Conservation (phyloP, 23 tunicate genomes). For the Halocynthia roretzi region DNA sequence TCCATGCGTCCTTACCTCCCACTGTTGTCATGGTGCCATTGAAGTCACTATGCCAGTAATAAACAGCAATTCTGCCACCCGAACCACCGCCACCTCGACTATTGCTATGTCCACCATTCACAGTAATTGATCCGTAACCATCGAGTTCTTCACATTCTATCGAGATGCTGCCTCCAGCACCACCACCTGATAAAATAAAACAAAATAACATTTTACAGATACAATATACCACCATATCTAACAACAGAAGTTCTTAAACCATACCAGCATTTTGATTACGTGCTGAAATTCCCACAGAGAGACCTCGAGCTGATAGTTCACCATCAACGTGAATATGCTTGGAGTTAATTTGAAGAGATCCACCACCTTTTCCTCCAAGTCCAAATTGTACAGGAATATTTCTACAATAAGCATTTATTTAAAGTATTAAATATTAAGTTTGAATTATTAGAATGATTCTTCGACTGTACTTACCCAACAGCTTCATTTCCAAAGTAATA, state of each 20-base stretch:
- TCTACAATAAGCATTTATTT: not conserved
- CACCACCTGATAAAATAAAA: constrained; percentile 7
- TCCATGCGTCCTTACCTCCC: not conserved
- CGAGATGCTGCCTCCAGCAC: constrained; percentile 27
- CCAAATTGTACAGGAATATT: constrained; percentile 14
- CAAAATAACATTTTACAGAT: no score
- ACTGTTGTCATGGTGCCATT: constrained; percentile 6
- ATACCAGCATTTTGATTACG: constrained; percentile 9
- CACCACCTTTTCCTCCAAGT: constrained; percentile 18
- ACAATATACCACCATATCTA: not conserved
- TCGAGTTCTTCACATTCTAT: constrained; percentile 20
- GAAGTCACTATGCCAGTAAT: constrained; percentile 5
- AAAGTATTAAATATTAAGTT: not conserved
- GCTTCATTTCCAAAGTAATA: constrained; percentile 20
- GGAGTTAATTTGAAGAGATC: constrained; percentile 4
- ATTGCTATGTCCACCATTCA: constrained; percentile 16
- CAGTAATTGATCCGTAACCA: constrained; percentile 22
- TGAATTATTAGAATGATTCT: not conserved
- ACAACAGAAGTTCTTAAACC: not conserved
- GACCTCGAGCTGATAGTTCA: constrained; percentile 5
- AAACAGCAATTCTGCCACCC: constrained; percentile 19
- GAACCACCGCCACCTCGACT: constrained; percentile 25
- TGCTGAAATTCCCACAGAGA: not conserved
- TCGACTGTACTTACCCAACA: constrained; percentile 6
- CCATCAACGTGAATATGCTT: constrained; percentile 24